Base-by-base conservation (phyloP, 2,797 vertebrate genomes). In the Atherinosoma microstoma region DNA sequence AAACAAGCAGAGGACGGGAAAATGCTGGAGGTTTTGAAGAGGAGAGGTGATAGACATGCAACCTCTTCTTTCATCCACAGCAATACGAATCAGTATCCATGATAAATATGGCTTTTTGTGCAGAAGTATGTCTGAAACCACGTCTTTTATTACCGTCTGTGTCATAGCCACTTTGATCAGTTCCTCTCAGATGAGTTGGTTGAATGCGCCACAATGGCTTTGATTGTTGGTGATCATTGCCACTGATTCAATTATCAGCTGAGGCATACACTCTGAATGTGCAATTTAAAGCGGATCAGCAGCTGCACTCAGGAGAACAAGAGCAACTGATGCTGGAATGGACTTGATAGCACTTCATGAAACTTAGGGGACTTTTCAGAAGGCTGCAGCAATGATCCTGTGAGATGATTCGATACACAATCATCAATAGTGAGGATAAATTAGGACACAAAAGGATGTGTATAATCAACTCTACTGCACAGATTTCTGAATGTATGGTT, bases 231-330 rank as follows among this genome's bases (percentile, higher is more conserved):
- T 62, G 82, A 84, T 87, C 78, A 59, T 75, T 79, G 70, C 77
- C 72, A 75, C 75, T 42, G 62, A 84, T 88, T 89, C 65, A 81
- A 81, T 91, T 87, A 84, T 70, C 20, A 24, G 59, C 83, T 11
- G 57, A 27, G 3, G 67, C 75, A 72, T 69, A 58, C 45, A 24
- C 64, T 58, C 64, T 30, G 54, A 35, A 76, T 78, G 71, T 66
- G 78, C 53, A 42, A 79, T 84, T 77, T 71, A 64, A 74, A 71
- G 67, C 49, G 34, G 27, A 74, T 79, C 75, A 75, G 79, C 66
- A n/a, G 64, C 42, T 15, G 42, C 35, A 34, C 56, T 67, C 68
- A 6, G 58, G 22, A 11, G 68, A 16, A 29, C 35, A 34, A 67
- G 57, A 61, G 80, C 59, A 10, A 63, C 78, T 64, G 76, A 67